Percentiles rank a stretch among this genome's conserved stretches.
Evolutionary conservation across 2,113 vertebrate genomes (phyloP).

Genomic region (Sylvietta virens): DNA sequence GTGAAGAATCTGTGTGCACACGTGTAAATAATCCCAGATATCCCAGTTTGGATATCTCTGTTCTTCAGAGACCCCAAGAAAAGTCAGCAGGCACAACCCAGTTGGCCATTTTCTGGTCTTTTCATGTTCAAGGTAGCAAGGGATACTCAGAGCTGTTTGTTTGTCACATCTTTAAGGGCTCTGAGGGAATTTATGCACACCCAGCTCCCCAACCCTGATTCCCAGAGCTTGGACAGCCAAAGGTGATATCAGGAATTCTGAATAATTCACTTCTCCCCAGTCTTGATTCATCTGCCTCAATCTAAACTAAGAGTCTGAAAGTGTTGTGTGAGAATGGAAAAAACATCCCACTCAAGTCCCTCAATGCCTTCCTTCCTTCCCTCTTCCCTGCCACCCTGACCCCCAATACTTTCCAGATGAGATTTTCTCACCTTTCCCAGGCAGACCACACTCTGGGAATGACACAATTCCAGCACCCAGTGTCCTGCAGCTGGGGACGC

Average conservation of each 20-base stretch:
- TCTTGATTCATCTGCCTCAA: not conserved
- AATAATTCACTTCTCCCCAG: not conserved
- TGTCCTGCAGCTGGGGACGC: not conserved
- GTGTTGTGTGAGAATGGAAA: not conserved
- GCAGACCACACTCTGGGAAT: not conserved
- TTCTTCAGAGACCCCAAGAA: not conserved
- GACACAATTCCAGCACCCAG: not conserved
- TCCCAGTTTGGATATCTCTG: not conserved
- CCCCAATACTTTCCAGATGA: not conserved
- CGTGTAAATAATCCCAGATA: not conserved
- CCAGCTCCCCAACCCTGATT: not conserved
- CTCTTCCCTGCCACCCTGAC: not conserved
- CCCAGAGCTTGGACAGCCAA: accelerated
- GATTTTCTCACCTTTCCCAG: not conserved
- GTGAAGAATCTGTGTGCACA: not conserved
- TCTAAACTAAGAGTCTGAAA: not conserved
- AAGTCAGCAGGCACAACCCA: not conserved
- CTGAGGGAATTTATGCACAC: not conserved
- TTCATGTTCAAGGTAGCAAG: not conserved
- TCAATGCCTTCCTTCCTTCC: not conserved
- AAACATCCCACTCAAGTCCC: not conserved
- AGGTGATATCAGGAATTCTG: accelerated
- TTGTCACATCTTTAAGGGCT: not conserved
- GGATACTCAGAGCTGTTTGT: not conserved
- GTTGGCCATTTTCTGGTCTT: not conserved